phyloP scores from a whole-genome alignment of 2,113 vertebrate species.

The Picathartes gymnocephalus region DNA sequence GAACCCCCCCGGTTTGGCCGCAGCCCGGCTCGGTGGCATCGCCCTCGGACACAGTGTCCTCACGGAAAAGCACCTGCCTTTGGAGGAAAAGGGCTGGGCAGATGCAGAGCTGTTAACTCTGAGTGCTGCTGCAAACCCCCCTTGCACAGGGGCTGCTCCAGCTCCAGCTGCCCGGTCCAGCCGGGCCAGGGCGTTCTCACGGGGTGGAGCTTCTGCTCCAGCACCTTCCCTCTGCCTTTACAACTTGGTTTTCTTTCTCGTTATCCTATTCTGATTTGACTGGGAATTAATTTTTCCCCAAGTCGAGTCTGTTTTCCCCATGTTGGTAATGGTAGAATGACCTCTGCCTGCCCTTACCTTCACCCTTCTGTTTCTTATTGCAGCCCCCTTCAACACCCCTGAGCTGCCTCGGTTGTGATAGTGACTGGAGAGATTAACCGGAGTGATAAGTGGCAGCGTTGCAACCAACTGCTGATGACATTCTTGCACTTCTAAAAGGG shows the following conservation, averaged over 20 bases:
- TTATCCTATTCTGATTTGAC: background rate
- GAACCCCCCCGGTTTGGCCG: background rate
- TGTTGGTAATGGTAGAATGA: background rate
- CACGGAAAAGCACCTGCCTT: background rate
- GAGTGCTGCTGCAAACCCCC: background rate
- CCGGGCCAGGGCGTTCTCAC: background rate
- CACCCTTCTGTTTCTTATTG: background rate
- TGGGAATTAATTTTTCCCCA: background rate
- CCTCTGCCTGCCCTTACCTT: background rate
- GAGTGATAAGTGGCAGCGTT: background rate
- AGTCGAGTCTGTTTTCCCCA: background rate
- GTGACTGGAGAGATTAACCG: background rate
- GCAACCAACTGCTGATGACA: background rate
- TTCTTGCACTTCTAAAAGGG: background rate
- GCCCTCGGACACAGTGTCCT: accelerated
- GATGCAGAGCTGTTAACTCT: accelerated
- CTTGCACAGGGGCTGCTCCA: accelerated
- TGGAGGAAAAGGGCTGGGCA: background rate
- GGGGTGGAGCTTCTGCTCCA: background rate
- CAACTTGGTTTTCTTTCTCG: background rate
- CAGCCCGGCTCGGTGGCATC: background rate
- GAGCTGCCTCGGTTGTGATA: background rate
- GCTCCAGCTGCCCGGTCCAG: background rate
- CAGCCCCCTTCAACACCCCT: accelerated
- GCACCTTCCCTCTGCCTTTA: background rate